Conservation (phyloP, 2,113 vertebrate species). For the Fulmarus glacialis region DNA sequence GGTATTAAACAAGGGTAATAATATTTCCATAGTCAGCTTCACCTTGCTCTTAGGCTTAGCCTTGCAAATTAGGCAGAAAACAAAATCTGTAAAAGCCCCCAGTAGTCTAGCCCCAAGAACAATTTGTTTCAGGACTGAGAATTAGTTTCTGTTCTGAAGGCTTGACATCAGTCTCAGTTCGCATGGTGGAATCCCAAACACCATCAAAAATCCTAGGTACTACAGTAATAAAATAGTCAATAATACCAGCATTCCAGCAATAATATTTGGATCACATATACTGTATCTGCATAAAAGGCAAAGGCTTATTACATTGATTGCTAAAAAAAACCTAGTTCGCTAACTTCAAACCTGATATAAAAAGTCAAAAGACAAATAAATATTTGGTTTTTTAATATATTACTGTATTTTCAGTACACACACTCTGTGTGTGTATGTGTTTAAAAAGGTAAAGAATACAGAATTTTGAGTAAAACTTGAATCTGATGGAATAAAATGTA, state of each 20-base stretch:
- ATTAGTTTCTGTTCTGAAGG: background rate
- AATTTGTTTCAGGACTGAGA: background rate
- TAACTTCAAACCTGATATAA: background rate
- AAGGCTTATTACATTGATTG: rapidly evolving
- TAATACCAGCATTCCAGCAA: background rate
- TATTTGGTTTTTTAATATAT: background rate
- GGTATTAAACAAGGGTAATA: background rate
- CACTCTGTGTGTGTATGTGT: rapidly evolving
- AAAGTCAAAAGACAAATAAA: background rate
- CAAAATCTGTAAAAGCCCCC: background rate
- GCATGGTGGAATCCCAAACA: background rate
- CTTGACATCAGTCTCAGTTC: background rate
- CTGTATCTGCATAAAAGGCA: background rate
- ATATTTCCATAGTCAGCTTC: background rate
- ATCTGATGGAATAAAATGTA: background rate
- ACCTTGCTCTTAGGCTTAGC: background rate
- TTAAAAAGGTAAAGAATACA: background rate
- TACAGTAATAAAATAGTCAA: background rate
- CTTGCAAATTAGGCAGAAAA: background rate
- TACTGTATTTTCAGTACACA: background rate
- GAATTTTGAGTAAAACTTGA: background rate
- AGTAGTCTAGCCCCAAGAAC: background rate
- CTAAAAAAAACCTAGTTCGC: background rate
- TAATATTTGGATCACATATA: background rate
- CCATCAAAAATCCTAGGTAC: background rate